Base-by-base conservation (phyloP, 2,113 vertebrate species). In the Bettongia penicillata region DNA sequence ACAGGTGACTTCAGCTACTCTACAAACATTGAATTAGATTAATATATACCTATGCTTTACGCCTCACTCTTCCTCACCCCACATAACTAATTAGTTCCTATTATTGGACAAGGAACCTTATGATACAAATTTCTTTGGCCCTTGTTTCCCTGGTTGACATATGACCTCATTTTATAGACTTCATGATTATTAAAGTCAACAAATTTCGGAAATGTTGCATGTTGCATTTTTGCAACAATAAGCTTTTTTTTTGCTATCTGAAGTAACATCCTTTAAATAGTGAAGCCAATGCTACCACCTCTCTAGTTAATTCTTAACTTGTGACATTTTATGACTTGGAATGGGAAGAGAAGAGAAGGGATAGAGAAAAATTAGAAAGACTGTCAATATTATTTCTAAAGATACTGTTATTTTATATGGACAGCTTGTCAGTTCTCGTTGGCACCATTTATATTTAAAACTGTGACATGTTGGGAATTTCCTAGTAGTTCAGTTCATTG, bases 371-470 rank as follows among this genome's bases (percentile, higher is more conserved):
- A 68, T 68, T n/a, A 37, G n/a, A 77, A 77, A 77, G n/a, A 22
- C 68, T 77, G 16, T 77, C 37, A 23, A 84, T 84, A 84, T 77
- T 77, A 77, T 84, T 43, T 84, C 0, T 43, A 84, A 84, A 84
- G 19, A 19, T 84, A 84, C 43, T 84, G n/a, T 43, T 22, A 43
- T 84, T 24, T 84, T 68, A 57, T 52, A 48, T 8, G 68, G 37
- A 49, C 52, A 31, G 16, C 51, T 96, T 8, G 50, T 91, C n/a
- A 49, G 37, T 2, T 23, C 28, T 31, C 37, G 28, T 16, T 57
- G 4, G 48, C 23, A 90, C 50, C 89, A 93, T 51, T 91, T 92
- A 91, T 47, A 48, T 52, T 95, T 61, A 50, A 53, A 94, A 91
- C 26, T 31, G 16, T 51, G 51, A 23, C 19, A 49, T 53, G 16